These are phyloP conservation scores for Edolisoma coerulescens DNA, from an alignment of 2,113 vertebrate species.

Conservation along the genomic window DNA sequence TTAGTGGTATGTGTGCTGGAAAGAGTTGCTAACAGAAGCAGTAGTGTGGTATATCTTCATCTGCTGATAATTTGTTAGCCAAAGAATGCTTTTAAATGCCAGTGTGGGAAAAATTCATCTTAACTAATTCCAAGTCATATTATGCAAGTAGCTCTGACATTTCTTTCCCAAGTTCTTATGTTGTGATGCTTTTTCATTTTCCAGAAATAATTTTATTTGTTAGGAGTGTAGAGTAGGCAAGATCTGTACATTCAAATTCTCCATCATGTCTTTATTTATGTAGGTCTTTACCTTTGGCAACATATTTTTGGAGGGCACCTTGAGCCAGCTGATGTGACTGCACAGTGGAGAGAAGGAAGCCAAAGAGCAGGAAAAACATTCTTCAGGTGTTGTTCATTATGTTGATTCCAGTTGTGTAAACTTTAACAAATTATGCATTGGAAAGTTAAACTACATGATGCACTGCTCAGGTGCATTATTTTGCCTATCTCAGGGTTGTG, in stretches of 20 bases:
- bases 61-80: not conserved
- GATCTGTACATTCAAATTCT: not conserved
- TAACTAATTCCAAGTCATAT: not conserved
- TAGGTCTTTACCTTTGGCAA: conserved; percentile 95
- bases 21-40: not conserved
- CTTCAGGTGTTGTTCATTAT: conserved; percentile 81
- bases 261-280: not conserved
- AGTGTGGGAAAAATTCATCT: not conserved
- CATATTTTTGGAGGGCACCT: conserved; percentile 90
- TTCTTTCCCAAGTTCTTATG: not conserved
- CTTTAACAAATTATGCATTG: not conserved
- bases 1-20: not conserved
- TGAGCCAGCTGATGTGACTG: conserved; percentile 81
- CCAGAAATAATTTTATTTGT: not conserved
- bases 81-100: not conserved
- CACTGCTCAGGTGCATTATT: not conserved
- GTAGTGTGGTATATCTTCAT: not conserved
- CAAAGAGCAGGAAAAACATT: conserved; percentile 80
- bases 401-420: not conserved
- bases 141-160: not conserved
- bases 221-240: not conserved
- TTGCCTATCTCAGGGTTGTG: not conserved
- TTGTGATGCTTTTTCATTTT: not conserved
- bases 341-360: conserved; percentile 92
- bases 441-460: not conserved